phyloP scores from a whole-genome alignment of 2,888 invertebrate genomes.

The Rhyacophila evoluta region DNA sequence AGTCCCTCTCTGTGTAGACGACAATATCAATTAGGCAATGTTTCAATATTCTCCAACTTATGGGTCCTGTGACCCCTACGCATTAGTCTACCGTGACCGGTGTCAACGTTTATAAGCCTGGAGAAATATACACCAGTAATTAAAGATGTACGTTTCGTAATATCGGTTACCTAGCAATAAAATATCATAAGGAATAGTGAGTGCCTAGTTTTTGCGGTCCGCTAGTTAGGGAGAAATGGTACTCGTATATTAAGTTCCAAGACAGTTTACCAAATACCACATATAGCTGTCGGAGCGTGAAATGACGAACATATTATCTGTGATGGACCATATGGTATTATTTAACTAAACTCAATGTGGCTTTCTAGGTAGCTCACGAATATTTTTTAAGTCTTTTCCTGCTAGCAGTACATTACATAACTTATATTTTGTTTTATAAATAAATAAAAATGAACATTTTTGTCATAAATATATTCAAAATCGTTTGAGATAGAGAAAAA shows the following conservation, averaged over 20 bases:
- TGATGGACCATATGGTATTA: not conserved
- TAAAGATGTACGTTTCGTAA: not conserved
- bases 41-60: not conserved
- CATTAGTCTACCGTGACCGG: not conserved
- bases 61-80: not conserved
- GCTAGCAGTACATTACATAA: no score
- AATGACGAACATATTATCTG: not conserved
- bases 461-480: no score
- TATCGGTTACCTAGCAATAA: not conserved
- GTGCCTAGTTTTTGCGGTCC: not conserved
- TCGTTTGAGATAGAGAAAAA: no score
- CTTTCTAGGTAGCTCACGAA: no score
- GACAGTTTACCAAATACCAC: not conserved
- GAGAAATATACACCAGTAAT: not conserved
- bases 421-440: no score
- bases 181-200: not conserved
- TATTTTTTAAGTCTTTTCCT: no score
- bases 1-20: not conserved
- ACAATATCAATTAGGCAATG: slow-evolving; percentile 7
- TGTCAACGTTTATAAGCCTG: not conserved
- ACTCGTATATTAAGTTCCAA: no score
- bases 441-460: no score
- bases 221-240: not conserved
- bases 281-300: not conserved
- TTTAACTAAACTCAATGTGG: no score